Base-by-base conservation (phyloP, 2,888 invertebrate species). In the Chironomus tentans region DNA sequence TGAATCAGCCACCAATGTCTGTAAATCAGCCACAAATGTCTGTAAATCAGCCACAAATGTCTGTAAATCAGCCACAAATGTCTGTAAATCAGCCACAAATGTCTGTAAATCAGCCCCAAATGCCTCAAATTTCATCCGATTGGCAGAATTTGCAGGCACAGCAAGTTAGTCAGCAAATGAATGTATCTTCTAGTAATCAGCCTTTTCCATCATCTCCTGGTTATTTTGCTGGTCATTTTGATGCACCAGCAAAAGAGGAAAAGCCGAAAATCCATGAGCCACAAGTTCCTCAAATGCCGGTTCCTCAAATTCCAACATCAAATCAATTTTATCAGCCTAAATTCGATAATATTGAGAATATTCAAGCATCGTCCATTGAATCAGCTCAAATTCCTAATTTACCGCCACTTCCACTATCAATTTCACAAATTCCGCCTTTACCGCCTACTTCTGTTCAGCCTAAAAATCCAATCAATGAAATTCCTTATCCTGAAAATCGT, bases 401-500 rank as follows among this genome's bases (percentile, higher is more conserved):
- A 24, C 21, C 65, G 3, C 65, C 22, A 65, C 10, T 10, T 38
- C 38, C 24, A 3, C 3, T 12, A 21, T 65, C 65, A 24, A 24
- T 13, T 24, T 24, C 65, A 65, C 22, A 12, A 13, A 24, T 65
- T 46, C 38, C 38, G 38, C 38, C 38, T 38, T 38, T 38, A 38
- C 38, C 10, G 1, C 38, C 38, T 10, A 38, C 38, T 2, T 38
- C 38, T 38, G 38, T 4, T 38, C 61, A 61, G 18, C 12, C 18
- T 7, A 61, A 61, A 61, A 61, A 61, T 21, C 15, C 18, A 15
- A 15, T 61, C 3, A 61, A 61, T 21, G 61, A 61, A 61, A 21
- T 21, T 18, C 61, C 56, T 56, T 61, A 76, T 69, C 69, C 48
- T 21, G 76, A 76, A 38, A 76, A 76, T 56, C 68, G 76, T 12